Percentiles rank a stretch among this genome's conserved stretches.
These are phyloP conservation scores for Laspeyria flexula DNA, from an alignment of 2,888 invertebrate species.

Conservation along the genomic window DNA sequence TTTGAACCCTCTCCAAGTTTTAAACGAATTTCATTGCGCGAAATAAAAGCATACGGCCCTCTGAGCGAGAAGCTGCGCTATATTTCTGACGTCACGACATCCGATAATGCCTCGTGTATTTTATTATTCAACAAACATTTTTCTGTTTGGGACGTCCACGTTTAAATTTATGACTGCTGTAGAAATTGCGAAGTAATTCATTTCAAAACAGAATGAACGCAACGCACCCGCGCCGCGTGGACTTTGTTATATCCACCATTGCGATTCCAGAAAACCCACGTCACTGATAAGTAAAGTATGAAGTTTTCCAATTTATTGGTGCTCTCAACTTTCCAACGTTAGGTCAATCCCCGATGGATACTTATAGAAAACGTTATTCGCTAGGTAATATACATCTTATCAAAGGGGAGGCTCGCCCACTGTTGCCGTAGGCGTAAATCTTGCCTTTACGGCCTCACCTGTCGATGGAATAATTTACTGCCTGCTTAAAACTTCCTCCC, in stretches of 20 bases:
- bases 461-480: constrained; percentile 85
- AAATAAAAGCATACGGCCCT: constrained; percentile 65
- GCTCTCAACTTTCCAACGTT: constrained; percentile 59
- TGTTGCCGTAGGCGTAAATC: constrained; percentile 81
- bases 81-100: constrained; percentile 59
- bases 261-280: constrained; percentile 32
- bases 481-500: constrained; percentile 82
- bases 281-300: constrained; percentile 56
- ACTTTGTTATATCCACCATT: constrained; percentile 39
- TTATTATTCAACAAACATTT: constrained; percentile 55
- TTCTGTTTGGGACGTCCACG: constrained; percentile 54
- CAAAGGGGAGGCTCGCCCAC: constrained; percentile 74
- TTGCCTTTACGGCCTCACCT: constrained; percentile 85
- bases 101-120: constrained; percentile 57
- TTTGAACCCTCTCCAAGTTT: constrained; percentile 77
- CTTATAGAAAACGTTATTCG: constrained; percentile 74
- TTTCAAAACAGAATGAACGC: constrained; percentile 55
- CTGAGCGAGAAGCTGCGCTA: constrained; percentile 48
- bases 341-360: constrained; percentile 74
- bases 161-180: constrained; percentile 55
- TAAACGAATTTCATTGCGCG: constrained; percentile 72
- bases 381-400: constrained; percentile 83
- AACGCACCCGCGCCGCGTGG: constrained; percentile 41
- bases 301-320: constrained; percentile 71
- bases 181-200: constrained; percentile 62